Percentiles rank a stretch among this genome's conserved stretches.
Conservation (phyloP, 2,113 vertebrate species). For the Nannobrachium achirus region DNA sequence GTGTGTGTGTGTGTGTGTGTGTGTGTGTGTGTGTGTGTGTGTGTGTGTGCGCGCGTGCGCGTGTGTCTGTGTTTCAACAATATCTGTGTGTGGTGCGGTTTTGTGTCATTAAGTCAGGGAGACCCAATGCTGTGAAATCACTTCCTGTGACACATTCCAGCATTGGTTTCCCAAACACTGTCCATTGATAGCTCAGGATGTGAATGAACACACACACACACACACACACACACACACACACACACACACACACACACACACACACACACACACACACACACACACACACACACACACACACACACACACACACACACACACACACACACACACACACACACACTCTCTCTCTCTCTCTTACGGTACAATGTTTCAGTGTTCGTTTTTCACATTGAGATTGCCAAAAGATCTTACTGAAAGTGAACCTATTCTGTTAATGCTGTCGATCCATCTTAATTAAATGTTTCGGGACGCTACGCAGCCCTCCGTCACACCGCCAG, state of each 20-base stretch:
- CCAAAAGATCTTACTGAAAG: too few relatives aligned
- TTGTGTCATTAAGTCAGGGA: not conserved
- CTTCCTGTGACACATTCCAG: not conserved
- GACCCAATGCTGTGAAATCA: not conserved
- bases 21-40: not conserved
- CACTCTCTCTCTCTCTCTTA: too few relatives aligned
- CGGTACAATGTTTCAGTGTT: too few relatives aligned
- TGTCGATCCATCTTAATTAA: too few relatives aligned
- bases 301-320: slow-evolving; percentile 9
- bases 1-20: not conserved
- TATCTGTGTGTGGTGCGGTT: not conserved
- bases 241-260: slow-evolving; percentile 6
- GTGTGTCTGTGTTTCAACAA: not conserved
- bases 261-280: not conserved
- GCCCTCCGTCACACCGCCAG: too few relatives aligned
- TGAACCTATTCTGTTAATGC: too few relatives aligned
- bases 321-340: slow-evolving; percentile 1
- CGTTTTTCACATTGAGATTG: too few relatives aligned
- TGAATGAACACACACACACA: slow-evolving; percentile 9
- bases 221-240: not conserved
- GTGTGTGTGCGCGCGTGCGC: not conserved
- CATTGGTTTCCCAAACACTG: not conserved
- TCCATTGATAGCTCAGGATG: slow-evolving; percentile 1
- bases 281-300: slow-evolving; percentile 2
- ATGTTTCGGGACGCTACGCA: too few relatives aligned